Percentiles rank a stretch among this genome's conserved stretches.
Evolutionary conservation across 2,797 vertebrate genomes (phyloP).

Genomic region (Cuniculus paca): DNA sequence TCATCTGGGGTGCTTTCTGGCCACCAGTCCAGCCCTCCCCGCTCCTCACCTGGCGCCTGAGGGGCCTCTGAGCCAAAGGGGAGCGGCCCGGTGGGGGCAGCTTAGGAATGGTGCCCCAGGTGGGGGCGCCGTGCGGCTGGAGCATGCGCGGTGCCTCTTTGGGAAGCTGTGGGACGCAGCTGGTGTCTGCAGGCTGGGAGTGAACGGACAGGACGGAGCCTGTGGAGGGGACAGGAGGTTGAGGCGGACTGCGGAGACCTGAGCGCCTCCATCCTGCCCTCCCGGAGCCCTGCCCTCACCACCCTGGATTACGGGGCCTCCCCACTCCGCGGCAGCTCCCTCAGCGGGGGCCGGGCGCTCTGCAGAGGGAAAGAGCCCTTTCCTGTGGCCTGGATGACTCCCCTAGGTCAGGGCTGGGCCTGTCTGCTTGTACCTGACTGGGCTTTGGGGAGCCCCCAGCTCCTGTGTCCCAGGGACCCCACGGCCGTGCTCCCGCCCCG

Average conservation of each 20-base stretch:
- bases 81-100: slow-evolving; percentile 90
- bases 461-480: slow-evolving; percentile 82
- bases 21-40: slow-evolving; percentile 1
- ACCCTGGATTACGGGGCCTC: neutral
- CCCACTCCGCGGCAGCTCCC: neutral
- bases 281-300: neutral
- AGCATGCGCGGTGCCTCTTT: slow-evolving; percentile 91
- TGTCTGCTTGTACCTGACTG: slow-evolving; percentile 91
- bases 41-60: slow-evolving; percentile 95
- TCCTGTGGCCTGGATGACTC: neutral
- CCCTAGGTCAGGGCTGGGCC: neutral
- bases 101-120: slow-evolving; percentile 91
- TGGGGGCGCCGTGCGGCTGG: slow-evolving; percentile 89
- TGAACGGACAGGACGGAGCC: slow-evolving; percentile 93
- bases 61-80: slow-evolving; percentile 93
- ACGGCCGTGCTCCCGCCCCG: slow-evolving; percentile 82
- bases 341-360: neutral
- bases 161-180: slow-evolving; percentile 90
- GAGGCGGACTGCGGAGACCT: neutral
- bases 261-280: neutral
- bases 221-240: slow-evolving; percentile 74
- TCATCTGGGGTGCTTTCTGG: slow-evolving; percentile 33
- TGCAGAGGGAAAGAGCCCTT: neutral
- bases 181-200: slow-evolving; percentile 91
- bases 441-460: slow-evolving; percentile 85